A percentile compares a stretch with the other conserved stretches of the same genome.
These are phyloP conservation scores for Sminthurides aquaticus DNA, from an alignment of 2,888 invertebrate genomes.

Conservation along the genomic window DNA sequence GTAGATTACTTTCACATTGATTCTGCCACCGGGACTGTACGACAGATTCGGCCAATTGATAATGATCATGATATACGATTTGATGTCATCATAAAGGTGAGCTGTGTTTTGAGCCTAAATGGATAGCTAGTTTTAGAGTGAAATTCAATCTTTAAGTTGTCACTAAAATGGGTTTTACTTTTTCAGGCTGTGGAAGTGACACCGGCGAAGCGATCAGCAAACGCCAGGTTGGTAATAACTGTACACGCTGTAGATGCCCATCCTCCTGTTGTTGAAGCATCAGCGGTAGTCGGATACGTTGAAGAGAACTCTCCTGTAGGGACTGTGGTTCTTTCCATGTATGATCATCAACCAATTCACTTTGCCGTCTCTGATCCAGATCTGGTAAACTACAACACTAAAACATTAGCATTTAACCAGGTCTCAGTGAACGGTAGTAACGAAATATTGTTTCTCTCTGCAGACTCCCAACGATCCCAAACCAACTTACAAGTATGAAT, in stretches of 20 bases:
- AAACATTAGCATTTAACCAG: conserved; percentile 9
- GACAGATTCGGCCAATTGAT: conserved; percentile 72
- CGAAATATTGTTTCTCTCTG: conserved; percentile 43
- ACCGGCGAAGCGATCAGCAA: conserved; percentile 68
- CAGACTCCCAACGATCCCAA: conserved; percentile 71
- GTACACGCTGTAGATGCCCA: conserved; percentile 80
- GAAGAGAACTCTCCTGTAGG: conserved; percentile 79
- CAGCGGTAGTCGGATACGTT: conserved; percentile 67
- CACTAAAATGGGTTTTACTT: conserved; percentile 1
- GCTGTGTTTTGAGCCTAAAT: neutral
- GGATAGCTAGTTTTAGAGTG: neutral
- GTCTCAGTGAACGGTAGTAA: neutral
- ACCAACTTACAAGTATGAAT: conserved; percentile 70
- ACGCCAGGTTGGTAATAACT: conserved; percentile 70
- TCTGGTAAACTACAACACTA: conserved; percentile 55
- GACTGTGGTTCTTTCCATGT: conserved; percentile 64
- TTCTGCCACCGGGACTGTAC: conserved; percentile 67
- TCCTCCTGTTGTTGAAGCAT: conserved; percentile 68
- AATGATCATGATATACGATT: conserved; percentile 66
- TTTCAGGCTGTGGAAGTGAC: conserved; percentile 72
- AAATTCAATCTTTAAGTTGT: neutral
- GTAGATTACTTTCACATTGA: conserved; percentile 76
- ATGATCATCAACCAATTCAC: conserved; percentile 58
- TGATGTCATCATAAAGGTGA: conserved; percentile 70
- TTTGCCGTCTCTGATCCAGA: conserved; percentile 76